Evolutionary conservation across 2,888 invertebrate species (phyloP).

Genomic region (Ceratothoa steindachneri): DNA sequence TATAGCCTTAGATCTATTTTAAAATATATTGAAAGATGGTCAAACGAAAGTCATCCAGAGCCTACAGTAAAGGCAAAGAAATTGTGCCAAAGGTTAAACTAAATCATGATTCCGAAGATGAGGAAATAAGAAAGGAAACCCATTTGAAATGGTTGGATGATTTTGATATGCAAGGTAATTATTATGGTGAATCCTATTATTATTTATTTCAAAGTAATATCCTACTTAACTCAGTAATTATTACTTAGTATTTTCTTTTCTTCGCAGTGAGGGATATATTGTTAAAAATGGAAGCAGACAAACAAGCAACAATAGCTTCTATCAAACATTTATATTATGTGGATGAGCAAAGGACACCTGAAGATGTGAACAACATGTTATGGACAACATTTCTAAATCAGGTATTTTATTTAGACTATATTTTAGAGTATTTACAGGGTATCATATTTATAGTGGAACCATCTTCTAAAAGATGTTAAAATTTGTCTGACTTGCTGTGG

Average conservation of each 20-base stretch:
- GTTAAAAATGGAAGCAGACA: not conserved
- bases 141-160: not conserved
- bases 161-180: conserved; percentile 9
- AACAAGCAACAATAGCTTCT: not conserved
- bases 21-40: too few species aligned
- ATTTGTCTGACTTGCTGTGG: too few species aligned
- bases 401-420: not conserved
- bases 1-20: too few species aligned
- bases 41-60: not conserved
- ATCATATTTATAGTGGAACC: too few species aligned
- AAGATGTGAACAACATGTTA: not conserved
- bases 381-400: not conserved
- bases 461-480: too few species aligned
- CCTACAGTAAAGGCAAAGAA: not conserved
- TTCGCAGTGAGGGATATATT: not conserved
- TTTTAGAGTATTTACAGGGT: too few species aligned
- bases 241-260: too few species aligned
- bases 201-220: not conserved
- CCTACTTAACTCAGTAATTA: not conserved
- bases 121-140: not conserved
- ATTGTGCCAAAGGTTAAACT: not conserved
- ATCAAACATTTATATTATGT: conserved; percentile 12
- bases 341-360: not conserved
- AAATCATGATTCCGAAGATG: not conserved
- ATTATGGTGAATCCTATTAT: too few species aligned